phyloP scores from a whole-genome alignment of 2,888 invertebrate genomes.

The Strigamia transsilvanica region DNA sequence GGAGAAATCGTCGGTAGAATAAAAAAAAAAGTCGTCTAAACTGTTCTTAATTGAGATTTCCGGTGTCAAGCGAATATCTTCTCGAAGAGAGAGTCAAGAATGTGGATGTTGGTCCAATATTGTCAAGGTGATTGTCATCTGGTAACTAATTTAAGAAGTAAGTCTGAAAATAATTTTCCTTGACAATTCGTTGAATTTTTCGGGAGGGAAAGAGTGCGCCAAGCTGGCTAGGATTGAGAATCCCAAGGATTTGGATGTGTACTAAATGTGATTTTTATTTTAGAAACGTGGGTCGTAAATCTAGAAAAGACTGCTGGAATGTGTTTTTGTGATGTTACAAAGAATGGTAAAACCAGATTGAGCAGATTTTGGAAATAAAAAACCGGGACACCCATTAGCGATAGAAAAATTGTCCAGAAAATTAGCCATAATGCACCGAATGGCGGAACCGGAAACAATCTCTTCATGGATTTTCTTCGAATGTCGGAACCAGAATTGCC shows the following conservation, averaged over 20 bases:
- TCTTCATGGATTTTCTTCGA: too few relatives aligned
- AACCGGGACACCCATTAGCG: too few relatives aligned
- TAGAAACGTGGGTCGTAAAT: not conserved
- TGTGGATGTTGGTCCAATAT: conserved; percentile 1
- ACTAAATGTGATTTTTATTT: not conserved
- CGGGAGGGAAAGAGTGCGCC: not conserved
- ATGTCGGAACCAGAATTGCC: too few relatives aligned
- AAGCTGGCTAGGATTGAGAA: not conserved
- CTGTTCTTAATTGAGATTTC: conserved; percentile 33
- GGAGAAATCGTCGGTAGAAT: not conserved
- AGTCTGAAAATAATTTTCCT: not conserved
- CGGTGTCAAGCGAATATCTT: not conserved
- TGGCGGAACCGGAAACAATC: too few relatives aligned
- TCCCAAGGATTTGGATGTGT: not conserved
- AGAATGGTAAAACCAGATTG: too few relatives aligned
- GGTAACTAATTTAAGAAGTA: not conserved
- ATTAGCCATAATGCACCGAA: too few relatives aligned
- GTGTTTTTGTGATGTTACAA: not conserved
- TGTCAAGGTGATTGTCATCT: conserved; percentile 16
- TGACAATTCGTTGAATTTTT: conserved; percentile 21
- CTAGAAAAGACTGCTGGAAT: not conserved
- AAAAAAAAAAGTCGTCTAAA: not conserved
- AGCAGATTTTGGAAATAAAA: too few relatives aligned
- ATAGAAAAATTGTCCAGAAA: too few relatives aligned
- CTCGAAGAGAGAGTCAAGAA: not conserved